Percentiles rank a stretch among this genome's conserved stretches.
These are phyloP conservation scores for Rhamnusium bicolor DNA, from an alignment of 2,888 invertebrate species.

Conservation along the genomic window DNA sequence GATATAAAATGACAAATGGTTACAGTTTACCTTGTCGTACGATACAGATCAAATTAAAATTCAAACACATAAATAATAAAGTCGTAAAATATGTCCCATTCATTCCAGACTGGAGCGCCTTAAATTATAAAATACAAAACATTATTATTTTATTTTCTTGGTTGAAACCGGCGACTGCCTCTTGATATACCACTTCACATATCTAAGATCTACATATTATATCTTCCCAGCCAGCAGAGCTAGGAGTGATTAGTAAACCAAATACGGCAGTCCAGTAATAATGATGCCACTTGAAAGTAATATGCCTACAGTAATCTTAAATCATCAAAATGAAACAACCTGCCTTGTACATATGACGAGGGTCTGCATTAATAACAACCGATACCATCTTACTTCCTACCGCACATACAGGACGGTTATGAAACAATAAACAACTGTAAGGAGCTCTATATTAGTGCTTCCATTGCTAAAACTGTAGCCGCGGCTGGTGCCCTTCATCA, in stretches of 20 bases:
- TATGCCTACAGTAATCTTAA: constrained; percentile 66
- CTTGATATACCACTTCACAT: constrained; percentile 15
- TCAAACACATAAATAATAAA: constrained; percentile 24
- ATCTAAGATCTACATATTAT: constrained; percentile 31
- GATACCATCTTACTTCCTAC: constrained; percentile 66
- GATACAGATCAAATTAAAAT: constrained; percentile 19
- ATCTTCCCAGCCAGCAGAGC: constrained; percentile 41
- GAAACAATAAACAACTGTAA: constrained; percentile 64
- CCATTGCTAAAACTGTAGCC: constrained; percentile 36
- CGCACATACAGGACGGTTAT: constrained; percentile 60
- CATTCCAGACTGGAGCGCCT: neutral
- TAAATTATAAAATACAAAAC: constrained; percentile 15
- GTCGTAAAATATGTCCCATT: constrained; percentile 29
- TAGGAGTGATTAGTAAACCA: constrained; percentile 63
- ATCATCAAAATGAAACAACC: constrained; percentile 68
- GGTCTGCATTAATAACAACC: constrained; percentile 66
- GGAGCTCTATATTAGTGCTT: constrained; percentile 41
- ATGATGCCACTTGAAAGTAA: constrained; percentile 66
- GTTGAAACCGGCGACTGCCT: constrained; percentile 15
- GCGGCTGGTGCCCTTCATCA: constrained; percentile 27
- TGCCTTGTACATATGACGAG: constrained; percentile 66
- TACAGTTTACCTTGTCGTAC: neutral
- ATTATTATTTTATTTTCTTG: constrained; percentile 21
- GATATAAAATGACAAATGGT: constrained; percentile 27
- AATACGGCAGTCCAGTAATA: constrained; percentile 64